Percentiles rank a stretch among this genome's conserved stretches.
These are phyloP conservation scores for Neoitamus cyanurus DNA, from an alignment of 2,888 invertebrate species.

Conservation along the genomic window DNA sequence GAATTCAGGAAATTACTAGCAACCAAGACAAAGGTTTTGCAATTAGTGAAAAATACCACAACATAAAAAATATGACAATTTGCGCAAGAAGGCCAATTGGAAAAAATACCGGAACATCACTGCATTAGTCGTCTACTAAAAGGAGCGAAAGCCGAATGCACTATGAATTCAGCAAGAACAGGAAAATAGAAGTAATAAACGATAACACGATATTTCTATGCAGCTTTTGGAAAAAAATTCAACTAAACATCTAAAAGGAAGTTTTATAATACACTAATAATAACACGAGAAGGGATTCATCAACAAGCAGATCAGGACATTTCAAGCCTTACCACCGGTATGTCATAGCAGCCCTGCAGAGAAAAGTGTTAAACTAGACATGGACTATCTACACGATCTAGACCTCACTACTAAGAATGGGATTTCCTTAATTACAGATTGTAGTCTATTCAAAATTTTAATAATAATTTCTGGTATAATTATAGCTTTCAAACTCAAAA, in stretches of 20 bases:
- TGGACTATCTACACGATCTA: background rate
- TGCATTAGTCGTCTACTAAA: slow-evolving; percentile 3
- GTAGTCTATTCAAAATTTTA: too few species aligned
- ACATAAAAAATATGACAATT: too few species aligned
- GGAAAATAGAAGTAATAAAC: too few species aligned
- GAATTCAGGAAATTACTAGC: background rate
- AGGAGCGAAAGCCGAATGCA: slow-evolving; percentile 49
- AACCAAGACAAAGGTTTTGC: background rate
- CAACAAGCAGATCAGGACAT: too few species aligned
- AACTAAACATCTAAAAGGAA: too few species aligned
- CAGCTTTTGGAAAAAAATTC: background rate
- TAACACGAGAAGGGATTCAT: background rate
- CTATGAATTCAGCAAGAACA: too few species aligned
- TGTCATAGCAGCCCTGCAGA: background rate
- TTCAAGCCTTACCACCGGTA: background rate
- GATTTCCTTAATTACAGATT: too few species aligned
- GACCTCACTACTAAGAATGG: too few species aligned
- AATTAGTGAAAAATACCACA: background rate
- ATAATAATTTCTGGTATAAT: too few species aligned
- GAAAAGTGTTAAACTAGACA: background rate
- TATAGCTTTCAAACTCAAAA: too few species aligned
- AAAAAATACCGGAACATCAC: background rate
- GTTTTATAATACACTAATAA: background rate
- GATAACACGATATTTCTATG: slow-evolving; percentile 48
- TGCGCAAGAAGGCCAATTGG: background rate